Evolutionary conservation across 2,113 vertebrate species (phyloP), one percentile per base, ranked within the genome.

Genomic region (Chascanopsetta lugubris): DNA sequence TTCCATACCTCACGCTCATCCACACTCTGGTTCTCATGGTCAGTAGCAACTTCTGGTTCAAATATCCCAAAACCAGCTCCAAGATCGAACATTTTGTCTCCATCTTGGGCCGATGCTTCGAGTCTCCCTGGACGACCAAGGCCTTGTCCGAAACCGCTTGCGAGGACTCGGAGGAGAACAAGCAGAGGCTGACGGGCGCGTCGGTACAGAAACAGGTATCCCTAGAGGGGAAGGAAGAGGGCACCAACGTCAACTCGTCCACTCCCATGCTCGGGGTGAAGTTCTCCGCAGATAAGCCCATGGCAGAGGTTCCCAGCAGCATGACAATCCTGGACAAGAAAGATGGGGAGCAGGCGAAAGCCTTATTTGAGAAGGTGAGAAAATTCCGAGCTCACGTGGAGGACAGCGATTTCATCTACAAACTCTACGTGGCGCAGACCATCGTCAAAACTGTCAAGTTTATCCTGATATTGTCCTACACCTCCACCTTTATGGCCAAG

Each of bases 31-130:
- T 99, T 86, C 93, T 99, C 59, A 99, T 99, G 95, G 96, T 98
- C 80, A 99, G 96, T 82, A 98, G 97, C 88, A 99, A 99, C 71
- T 99, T 99, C 82, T 99, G 97, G 97, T 98, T 99, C 86, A 99
- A 98, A 69, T 99, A 98, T 83, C 97, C 97, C 51, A 99, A 98
- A 90, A 99, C 96, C 0, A 97, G 97, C 83, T 99, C 97, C 53
- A 99, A 99, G 91, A 97, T 99, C 2, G 97, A 99, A 67, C 96
- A 98, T 79, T 99, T 99, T 68, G 97, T 99, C 26, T 99, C 97
- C 2, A 99, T 99, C 79, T 77, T 99, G 75, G 95, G 96, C 8
- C 93, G 96, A 62, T 99, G 97, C 77, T 99, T 99, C 68, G 97
- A 99, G 86, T 99, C 97, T 59, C 97, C 97, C 15, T 99, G 97